phyloP scores from a whole-genome alignment of 2,113 vertebrate species.

The Steatornis caripensis region DNA sequence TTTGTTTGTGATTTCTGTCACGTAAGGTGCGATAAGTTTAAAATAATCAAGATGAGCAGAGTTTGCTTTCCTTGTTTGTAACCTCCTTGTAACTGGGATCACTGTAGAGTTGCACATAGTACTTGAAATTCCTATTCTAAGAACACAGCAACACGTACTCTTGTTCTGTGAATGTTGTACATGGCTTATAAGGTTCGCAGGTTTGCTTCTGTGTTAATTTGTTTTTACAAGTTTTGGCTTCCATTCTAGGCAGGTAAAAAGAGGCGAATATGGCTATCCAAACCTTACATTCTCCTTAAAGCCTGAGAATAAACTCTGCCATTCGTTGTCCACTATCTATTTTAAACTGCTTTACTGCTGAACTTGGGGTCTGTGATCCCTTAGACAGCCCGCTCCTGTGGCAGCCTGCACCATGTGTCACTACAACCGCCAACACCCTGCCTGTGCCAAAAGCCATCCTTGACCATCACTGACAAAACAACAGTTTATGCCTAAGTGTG shows the following conservation, averaged over 20 bases:
- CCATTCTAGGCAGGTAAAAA: not conserved
- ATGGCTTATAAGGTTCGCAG: not conserved
- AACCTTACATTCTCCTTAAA: not conserved
- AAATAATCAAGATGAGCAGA: not conserved
- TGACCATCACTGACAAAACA: not conserved
- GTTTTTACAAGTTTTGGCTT: not conserved
- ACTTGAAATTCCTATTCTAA: not conserved
- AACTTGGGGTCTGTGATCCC: not conserved
- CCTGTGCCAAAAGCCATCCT: not conserved
- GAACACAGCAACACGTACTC: not conserved
- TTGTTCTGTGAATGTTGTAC: not conserved
- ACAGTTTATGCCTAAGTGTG: not conserved
- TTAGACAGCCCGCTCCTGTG: not conserved
- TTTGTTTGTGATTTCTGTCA: not conserved
- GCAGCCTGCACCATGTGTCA: rapidly evolving
- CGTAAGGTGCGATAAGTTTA: not conserved
- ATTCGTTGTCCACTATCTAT: not conserved
- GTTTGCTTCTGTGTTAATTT: not conserved
- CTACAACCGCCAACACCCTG: not conserved
- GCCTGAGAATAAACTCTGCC: not conserved
- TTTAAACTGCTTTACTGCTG: not conserved
- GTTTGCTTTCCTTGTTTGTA: not conserved
- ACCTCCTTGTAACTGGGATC: not conserved
- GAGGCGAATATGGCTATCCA: not conserved
- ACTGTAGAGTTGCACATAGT: not conserved